Evolutionary conservation across 1,140 invertebrate genomes (phyloP), one percentile per base, ranked within the genome.

Genomic region (Drosophila albomicans): DNA sequence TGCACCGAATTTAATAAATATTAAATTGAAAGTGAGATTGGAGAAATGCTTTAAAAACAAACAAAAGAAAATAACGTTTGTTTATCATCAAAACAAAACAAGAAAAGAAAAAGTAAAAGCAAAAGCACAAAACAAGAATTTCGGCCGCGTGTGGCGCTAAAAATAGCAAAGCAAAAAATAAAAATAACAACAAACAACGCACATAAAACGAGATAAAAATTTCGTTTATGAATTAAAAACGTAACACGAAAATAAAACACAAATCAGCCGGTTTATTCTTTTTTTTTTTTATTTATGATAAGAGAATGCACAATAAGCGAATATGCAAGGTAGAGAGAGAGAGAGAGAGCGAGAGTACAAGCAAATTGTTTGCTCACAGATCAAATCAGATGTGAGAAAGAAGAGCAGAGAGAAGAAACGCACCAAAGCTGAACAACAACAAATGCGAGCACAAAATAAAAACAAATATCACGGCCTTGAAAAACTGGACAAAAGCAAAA

Each of bases 401-500:
- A 68, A 15, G 54, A 57, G 15, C 35, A 15, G 32, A 57, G 20
- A 57, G 61, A 65, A 71, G 5, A 45, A 64, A 32, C 30, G 25
- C 48, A 35, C 32, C 6, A 59, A 64, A 64, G 56, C 11, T 25
- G 30, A 54, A 49, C 20, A 59, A 57, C 30, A 54, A 35, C 46
- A 76, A 79, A 72, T 35, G 63, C 56, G 63, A 57, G 52, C 59
- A 59, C 62, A 75, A 61, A 79, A 85, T 71, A 28, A 63, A 81
- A 58, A 84, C 82, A 81, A 84, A 81, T 65, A 70, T 68, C 41
- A 49, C 75, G 82, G 72, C 82, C 82, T 86, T 86, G 82, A 86
- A 81, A 25, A 79, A 73, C 66, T 80, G 71, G 59, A 69, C 64
- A 59, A 52, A 45, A 48, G 41, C 35, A n/a, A 56, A 54, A 65